Conservation (phyloP, 1,140 invertebrate species). For the Hydropsyche tenuis region DNA sequence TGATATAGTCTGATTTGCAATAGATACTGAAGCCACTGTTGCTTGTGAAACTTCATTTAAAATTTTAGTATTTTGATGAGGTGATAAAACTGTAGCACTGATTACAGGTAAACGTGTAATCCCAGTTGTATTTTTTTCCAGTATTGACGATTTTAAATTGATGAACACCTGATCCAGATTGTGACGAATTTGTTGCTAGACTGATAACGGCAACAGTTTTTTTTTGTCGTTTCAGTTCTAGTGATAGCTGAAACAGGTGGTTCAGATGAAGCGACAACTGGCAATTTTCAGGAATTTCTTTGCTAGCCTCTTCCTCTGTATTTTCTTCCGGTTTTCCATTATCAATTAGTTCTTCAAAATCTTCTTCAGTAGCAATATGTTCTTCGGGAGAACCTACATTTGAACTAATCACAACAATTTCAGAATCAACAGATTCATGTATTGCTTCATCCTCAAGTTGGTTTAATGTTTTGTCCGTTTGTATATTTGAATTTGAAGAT, state of each 20-base stretch:
- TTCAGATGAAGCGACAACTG: constrained; percentile 45
- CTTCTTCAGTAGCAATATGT: constrained; percentile 67
- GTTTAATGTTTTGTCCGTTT: constrained; percentile 25
- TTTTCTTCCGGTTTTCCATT: constrained; percentile 63
- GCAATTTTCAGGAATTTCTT: constrained; percentile 48
- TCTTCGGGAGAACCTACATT: constrained; percentile 67
- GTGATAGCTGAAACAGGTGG: constrained; percentile 47
- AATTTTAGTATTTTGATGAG: constrained; percentile 60
- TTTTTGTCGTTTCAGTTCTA: constrained; percentile 59
- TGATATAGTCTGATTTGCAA: constrained; percentile 68
- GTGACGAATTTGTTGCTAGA: constrained; percentile 56
- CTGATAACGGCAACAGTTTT: constrained; percentile 63
- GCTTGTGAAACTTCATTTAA: constrained; percentile 61
- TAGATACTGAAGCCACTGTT: constrained; percentile 64
- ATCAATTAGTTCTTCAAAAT: constrained; percentile 68
- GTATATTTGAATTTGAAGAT: constrained; percentile 12
- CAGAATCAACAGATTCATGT: constrained; percentile 63
- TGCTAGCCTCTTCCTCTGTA: constrained; percentile 52
- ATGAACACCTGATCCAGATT: constrained; percentile 53
- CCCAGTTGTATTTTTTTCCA: constrained; percentile 52
- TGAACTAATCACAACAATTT: constrained; percentile 69
- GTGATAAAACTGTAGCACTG: constrained; percentile 57
- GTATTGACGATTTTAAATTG: constrained; percentile 61
- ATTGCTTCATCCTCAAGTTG: constrained; percentile 56
- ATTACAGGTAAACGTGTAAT: constrained; percentile 57